Base-by-base conservation (phyloP, 2,797 vertebrate genomes). In the Streptopelia turtur region DNA sequence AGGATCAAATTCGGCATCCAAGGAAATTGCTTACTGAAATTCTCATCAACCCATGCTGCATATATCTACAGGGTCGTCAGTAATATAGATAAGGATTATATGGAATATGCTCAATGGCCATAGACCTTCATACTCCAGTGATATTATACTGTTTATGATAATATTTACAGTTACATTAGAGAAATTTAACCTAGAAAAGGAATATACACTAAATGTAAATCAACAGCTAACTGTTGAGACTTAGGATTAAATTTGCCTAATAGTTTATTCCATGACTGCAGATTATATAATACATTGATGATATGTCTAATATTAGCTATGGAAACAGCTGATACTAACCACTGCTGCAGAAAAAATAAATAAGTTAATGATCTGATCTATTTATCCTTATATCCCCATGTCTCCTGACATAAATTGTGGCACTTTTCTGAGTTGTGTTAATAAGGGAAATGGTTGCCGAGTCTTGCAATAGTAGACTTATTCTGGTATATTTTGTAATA, bases 21-120 rank as follows among this genome's bases (percentile, higher is more conserved):
- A 84, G 63, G 64, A 95, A 92, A 93, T 77, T 84, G 31, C 35
- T 70, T 84, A 8, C 63, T 70, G 66, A 79, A 76, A 59, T 77
- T 95, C 59, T 93, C 43, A 56, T 88, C 65, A 80, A 35, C 3
- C 64, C 12, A 33, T 39, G 39, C 52, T 86, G 37, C 35, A 37
- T 18, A 5, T 66, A 93, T 69, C 70, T 72, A 61, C 39, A 79
- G 63, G 70, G 35, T 91, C 77, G 88, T 76, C 84, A 82, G 52
- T 76, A 87, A 86, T 37, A 83, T 30, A 63, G 35, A 61, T 50
- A 80, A 53, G 75, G 31, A 65, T 33, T 57, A 61, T 39, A 24
- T 15, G 47, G 18, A 83, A 65, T 68, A 61, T 52, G 16, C 7
- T 88, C 53, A 61, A 13, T 74, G 43, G 16, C 4, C 0, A 5